phyloP scores from a whole-genome alignment of 2,797 vertebrate genomes.

The Tarsius wallacei region DNA sequence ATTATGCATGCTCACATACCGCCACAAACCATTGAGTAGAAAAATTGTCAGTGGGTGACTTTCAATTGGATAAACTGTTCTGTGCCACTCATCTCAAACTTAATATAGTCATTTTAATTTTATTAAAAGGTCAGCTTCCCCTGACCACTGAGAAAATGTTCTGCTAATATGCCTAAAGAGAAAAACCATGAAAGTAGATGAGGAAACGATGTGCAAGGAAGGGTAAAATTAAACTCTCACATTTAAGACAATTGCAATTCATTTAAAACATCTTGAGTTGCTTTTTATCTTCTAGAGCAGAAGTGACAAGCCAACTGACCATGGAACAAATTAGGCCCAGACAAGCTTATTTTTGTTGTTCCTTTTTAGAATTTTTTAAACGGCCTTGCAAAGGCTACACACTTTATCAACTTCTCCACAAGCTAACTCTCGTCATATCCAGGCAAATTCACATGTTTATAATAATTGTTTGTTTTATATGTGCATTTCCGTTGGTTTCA shows the following conservation, averaged over 20 bases:
- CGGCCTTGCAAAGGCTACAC: not conserved
- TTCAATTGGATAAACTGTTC: constrained; percentile 17
- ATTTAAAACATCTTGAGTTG: not conserved
- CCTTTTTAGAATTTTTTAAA: not conserved
- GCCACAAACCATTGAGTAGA: not conserved
- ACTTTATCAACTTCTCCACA: not conserved
- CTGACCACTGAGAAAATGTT: not conserved
- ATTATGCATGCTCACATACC: too few relatives aligned
- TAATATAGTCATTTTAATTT: constrained; percentile 49
- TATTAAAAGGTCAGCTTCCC: constrained; percentile 40
- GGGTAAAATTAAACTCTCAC: constrained; percentile 44
- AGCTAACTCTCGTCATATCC: not conserved
- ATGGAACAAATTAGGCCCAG: not conserved
- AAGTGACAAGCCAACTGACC: not conserved
- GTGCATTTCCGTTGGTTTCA: not conserved
- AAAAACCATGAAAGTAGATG: constrained; percentile 29
- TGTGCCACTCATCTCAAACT: not conserved
- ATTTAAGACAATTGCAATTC: constrained; percentile 10
- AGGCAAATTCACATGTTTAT: not conserved
- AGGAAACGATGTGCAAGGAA: not conserved
- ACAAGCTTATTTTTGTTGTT: not conserved
- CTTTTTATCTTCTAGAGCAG: not conserved
- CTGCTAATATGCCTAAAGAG: not conserved
- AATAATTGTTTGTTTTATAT: not conserved
- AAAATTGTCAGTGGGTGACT: not conserved